A percentile compares a stretch with the other conserved stretches of the same genome.
Evolutionary conservation across 2,888 invertebrate species (phyloP).

Genomic region (Diachrysia chrysitis): DNA sequence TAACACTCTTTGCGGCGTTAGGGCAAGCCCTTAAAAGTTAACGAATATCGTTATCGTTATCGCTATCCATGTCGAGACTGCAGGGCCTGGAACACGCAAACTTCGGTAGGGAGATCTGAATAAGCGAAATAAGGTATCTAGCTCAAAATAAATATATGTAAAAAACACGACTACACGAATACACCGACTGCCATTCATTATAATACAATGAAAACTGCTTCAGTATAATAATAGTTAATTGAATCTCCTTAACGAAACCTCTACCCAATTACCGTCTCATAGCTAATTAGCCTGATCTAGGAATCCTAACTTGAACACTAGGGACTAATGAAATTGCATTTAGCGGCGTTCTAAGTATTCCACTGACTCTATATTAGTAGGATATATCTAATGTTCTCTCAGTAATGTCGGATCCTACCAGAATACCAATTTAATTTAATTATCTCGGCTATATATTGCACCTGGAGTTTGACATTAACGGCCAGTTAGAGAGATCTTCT

Average conservation of each 20-base stretch:
- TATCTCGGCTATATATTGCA: conserved; percentile 46
- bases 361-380: not conserved
- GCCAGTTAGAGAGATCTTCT: conserved; percentile 33
- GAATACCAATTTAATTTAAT: conserved; percentile 51
- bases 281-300: not conserved
- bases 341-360: not conserved
- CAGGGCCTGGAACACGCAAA: too few relatives aligned
- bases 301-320: conserved; percentile 2
- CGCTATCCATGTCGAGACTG: too few relatives aligned
- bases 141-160: too few relatives aligned
- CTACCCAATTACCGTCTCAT: not conserved
- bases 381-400: not conserved
- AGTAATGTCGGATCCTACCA: conserved; percentile 17
- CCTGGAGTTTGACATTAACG: conserved; percentile 49
- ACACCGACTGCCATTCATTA: not conserved
- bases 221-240: not conserved
- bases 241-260: not conserved
- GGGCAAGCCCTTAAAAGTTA: too few relatives aligned
- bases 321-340: conserved; percentile 1
- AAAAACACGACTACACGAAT: too few relatives aligned
- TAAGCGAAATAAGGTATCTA: too few relatives aligned
- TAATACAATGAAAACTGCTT: not conserved
- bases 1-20: too few relatives aligned
- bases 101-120: too few relatives aligned
- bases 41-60: too few relatives aligned